phyloP scores from a whole-genome alignment of 2,797 vertebrate species.

The Capromys pilorides region DNA sequence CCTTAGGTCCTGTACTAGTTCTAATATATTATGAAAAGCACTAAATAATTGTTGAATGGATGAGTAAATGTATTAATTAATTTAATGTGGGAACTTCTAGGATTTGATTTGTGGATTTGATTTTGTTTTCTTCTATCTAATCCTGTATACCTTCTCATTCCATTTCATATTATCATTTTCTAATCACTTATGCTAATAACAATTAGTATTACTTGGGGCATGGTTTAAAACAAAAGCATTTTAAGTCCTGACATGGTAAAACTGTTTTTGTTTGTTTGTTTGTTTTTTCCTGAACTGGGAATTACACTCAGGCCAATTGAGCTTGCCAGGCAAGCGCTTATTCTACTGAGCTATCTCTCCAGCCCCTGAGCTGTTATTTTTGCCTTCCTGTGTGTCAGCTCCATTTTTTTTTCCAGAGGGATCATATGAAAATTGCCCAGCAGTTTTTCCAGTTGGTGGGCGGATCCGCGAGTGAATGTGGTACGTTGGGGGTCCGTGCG shows the following conservation, averaged over 20 bases:
- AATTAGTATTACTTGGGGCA: constrained; percentile 13
- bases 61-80: neutral
- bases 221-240: constrained; percentile 31
- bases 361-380: neutral
- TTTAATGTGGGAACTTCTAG: constrained; percentile 13
- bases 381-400: neutral
- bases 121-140: constrained; percentile 5
- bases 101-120: neutral
- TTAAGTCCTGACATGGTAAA: constrained; percentile 41
- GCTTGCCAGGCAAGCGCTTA: no score
- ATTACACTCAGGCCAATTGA: no score
- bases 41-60: constrained; percentile 39
- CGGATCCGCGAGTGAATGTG: constrained; percentile 97
- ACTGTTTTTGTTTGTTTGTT: no score
- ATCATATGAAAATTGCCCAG: constrained; percentile 97
- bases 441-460: constrained; percentile 98
- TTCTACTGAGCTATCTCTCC: no score
- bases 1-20: neutral
- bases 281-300: no score
- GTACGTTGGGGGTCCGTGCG: constrained; percentile 84
- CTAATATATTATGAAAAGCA: neutral
- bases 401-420: constrained; percentile 88
- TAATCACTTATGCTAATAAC: constrained; percentile 9
- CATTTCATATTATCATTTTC: constrained; percentile 43
- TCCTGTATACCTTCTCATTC: constrained; percentile 2